Percentiles rank a stretch among this genome's conserved stretches.
phyloP scores from a whole-genome alignment of 2,888 invertebrate species.

The Eristalis intricaria region DNA sequence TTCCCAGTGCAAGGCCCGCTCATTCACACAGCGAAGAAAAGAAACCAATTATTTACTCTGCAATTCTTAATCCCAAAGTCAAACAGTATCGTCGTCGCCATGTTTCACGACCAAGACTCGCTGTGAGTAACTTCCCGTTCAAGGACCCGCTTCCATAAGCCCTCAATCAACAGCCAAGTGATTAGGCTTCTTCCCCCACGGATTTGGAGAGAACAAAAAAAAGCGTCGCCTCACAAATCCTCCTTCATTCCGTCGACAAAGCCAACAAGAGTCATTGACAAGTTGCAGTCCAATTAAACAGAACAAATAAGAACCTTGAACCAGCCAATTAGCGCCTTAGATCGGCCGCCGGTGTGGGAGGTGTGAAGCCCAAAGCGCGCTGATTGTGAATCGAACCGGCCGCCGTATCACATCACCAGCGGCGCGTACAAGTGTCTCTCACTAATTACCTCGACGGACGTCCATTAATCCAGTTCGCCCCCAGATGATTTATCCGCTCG shows the following conservation, averaged over 20 bases:
- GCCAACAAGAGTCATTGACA: not conserved
- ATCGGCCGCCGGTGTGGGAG: not conserved
- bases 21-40: no score
- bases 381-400: not conserved
- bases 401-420: not conserved
- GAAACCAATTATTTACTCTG: no score
- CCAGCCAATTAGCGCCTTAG: slow-evolving; percentile 4
- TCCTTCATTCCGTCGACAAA: not conserved
- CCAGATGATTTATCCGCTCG: slow-evolving; percentile 50
- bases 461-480: slow-evolving; percentile 37
- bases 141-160: not conserved
- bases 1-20: no score
- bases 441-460: slow-evolving; percentile 25
- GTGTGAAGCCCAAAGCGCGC: not conserved
- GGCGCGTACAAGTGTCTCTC: slow-evolving; percentile 8
- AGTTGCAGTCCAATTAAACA: not conserved
- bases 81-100: no score
- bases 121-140: no score
- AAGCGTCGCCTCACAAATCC: not conserved
- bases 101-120: not conserved
- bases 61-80: no score
- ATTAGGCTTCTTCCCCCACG: not conserved
- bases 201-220: not conserved
- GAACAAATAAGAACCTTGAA: not conserved
- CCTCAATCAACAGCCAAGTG: not conserved